A percentile compares a stretch with the other conserved stretches of the same genome.
These are phyloP conservation scores for Drosophila rhopaloa DNA, from an alignment of 1,140 invertebrate genomes.

Conservation along the genomic window DNA sequence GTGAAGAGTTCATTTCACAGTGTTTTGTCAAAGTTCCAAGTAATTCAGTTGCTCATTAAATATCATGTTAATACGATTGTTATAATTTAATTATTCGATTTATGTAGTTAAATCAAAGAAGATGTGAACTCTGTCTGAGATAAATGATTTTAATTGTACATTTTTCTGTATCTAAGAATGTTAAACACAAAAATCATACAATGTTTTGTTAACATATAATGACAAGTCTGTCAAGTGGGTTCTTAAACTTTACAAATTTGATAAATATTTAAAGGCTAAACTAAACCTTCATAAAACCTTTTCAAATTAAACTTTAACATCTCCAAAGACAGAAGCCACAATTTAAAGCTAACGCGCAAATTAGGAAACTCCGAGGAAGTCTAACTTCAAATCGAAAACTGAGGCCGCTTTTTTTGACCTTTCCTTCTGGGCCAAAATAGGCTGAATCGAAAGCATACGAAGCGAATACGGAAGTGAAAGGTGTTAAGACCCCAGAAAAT, in stretches of 20 bases:
- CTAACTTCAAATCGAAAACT: neutral
- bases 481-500: constrained; percentile 53
- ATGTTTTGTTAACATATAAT: neutral
- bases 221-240: neutral
- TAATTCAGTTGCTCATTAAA: neutral
- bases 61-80: neutral
- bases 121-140: no score
- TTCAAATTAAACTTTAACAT: neutral
- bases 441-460: constrained; percentile 18
- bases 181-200: no score
- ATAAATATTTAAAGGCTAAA: no score
- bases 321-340: neutral
- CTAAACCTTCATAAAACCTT: neutral
- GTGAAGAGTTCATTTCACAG: neutral
- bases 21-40: neutral
- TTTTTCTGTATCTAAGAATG: no score
- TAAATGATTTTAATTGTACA: no score
- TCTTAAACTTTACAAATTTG: no score
- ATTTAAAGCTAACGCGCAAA: constrained; percentile 3
- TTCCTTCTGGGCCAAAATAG: constrained; percentile 1
- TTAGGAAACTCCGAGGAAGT: neutral
- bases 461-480: constrained; percentile 36
- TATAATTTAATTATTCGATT: neutral
- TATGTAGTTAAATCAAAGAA: no score
- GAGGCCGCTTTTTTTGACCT: neutral